Conservation (phyloP, 2,888 invertebrate genomes). For the Pachydiplax longipennis region DNA sequence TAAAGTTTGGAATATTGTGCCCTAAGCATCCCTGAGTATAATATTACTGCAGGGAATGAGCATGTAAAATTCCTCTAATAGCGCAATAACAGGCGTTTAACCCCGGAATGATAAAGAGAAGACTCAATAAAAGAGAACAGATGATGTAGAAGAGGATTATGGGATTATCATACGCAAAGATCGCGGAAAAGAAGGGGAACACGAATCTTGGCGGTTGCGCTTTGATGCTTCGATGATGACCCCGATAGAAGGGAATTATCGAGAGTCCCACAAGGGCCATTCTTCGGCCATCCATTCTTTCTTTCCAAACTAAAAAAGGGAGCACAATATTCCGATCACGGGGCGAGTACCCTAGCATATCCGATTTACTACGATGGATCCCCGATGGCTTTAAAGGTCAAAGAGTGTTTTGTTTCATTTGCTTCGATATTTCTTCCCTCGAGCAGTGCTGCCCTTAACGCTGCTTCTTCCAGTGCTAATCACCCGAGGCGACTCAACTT, state of each 20-base stretch:
- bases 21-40: no score
- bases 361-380: neutral
- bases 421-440: neutral
- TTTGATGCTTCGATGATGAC: conserved; percentile 9
- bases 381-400: neutral
- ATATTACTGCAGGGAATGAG: no score
- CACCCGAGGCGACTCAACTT: neutral
- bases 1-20: no score
- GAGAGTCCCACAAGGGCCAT: neutral
- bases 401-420: neutral
- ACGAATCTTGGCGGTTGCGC: neutral
- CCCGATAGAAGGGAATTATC: neutral
- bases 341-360: neutral
- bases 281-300: no score
- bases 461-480: neutral
- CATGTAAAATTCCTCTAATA: no score
- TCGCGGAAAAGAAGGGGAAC: conserved; percentile 4
- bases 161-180: conserved; percentile 26
- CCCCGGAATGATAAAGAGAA: neutral
- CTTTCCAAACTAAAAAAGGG: neutral
- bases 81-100: neutral
- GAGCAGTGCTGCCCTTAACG: neutral
- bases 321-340: conserved; percentile 26
- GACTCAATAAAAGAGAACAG: neutral
- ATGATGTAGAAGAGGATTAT: neutral